Percentiles rank a stretch among this genome's conserved stretches.
phyloP scores from a whole-genome alignment of 2,797 vertebrate genomes.

The Sebastes flavidus region DNA sequence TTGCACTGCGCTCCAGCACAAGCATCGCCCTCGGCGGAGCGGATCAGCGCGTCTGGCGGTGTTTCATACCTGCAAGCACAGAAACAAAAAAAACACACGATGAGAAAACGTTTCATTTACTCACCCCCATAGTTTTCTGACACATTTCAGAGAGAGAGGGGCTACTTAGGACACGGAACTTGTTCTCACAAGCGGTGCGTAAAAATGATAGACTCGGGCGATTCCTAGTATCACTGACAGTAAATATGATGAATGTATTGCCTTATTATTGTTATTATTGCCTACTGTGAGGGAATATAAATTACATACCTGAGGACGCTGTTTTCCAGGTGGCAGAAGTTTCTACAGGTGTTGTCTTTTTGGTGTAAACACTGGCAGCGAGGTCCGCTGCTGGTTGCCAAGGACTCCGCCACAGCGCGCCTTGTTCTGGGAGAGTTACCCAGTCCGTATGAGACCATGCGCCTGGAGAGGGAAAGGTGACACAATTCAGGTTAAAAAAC shows the following conservation, averaged over 20 bases:
- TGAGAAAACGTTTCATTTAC: constrained; percentile 30
- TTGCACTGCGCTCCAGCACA: constrained; percentile 70
- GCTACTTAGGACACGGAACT: constrained; percentile 21
- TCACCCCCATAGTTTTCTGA: constrained; percentile 2
- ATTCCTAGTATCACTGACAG: neutral
- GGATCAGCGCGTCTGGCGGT: constrained; percentile 48
- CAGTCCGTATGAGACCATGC: constrained; percentile 92
- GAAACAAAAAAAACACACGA: neutral
- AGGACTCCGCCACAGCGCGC: constrained; percentile 81
- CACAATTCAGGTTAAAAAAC: neutral
- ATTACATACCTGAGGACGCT: constrained; percentile 47
- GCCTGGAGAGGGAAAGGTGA: constrained; percentile 75
- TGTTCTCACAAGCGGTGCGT: constrained; percentile 48
- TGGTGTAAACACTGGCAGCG: constrained; percentile 87
- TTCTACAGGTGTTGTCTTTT: constrained; percentile 86
- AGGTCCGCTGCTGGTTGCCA: constrained; percentile 24
- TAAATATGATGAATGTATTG: neutral
- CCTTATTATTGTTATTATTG: neutral
- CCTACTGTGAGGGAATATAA: neutral
- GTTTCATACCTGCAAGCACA: constrained; percentile 57
- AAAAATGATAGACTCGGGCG: constrained; percentile 9
- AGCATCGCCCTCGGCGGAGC: constrained; percentile 48
- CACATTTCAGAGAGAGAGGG: neutral
- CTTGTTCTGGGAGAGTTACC: constrained; percentile 87
- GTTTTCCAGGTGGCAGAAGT: constrained; percentile 84